Evolutionary conservation across 2,797 vertebrate genomes (phyloP).

Genomic region (Sebastes diaconus): DNA sequence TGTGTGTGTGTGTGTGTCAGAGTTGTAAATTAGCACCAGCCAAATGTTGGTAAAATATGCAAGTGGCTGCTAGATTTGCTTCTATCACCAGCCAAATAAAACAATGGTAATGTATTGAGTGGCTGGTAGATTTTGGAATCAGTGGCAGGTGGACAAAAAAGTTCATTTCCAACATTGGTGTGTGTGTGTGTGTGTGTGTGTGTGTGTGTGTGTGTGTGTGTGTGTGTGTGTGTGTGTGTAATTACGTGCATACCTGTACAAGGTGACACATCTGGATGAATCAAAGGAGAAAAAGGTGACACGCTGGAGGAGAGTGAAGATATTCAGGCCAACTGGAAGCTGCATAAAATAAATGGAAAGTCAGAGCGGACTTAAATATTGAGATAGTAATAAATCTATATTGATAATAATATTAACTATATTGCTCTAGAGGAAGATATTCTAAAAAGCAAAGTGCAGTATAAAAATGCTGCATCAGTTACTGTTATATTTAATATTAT

Average conservation of each 20-base stretch:
- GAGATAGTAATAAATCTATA: conserved; percentile 7
- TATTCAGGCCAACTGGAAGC: neutral
- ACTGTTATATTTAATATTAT: neutral
- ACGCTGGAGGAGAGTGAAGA: neutral
- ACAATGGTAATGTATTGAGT: too few relatives aligned
- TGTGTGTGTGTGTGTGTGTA: neutral
- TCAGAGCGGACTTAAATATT: neutral
- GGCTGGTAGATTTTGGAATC: too few relatives aligned
- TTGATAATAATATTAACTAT: neutral
- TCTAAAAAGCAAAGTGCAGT: neutral
- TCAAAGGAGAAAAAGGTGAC: neutral
- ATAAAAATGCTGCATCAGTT: neutral
- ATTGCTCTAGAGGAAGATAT: neutral
- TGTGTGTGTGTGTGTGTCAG: neutral
- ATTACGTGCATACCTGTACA: neutral
- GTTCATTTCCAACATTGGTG: too few relatives aligned
- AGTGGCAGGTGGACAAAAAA: too few relatives aligned
- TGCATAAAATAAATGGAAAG: conserved; percentile 12
- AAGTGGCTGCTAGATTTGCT: too few relatives aligned
- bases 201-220: neutral
- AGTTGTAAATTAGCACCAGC: too few relatives aligned
- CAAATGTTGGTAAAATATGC: too few relatives aligned
- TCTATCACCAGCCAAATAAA: too few relatives aligned
- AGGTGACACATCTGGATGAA: neutral
- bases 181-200: neutral